Base-by-base conservation (phyloP, 2,113 vertebrate genomes). In the Engraulis encrasicolus region DNA sequence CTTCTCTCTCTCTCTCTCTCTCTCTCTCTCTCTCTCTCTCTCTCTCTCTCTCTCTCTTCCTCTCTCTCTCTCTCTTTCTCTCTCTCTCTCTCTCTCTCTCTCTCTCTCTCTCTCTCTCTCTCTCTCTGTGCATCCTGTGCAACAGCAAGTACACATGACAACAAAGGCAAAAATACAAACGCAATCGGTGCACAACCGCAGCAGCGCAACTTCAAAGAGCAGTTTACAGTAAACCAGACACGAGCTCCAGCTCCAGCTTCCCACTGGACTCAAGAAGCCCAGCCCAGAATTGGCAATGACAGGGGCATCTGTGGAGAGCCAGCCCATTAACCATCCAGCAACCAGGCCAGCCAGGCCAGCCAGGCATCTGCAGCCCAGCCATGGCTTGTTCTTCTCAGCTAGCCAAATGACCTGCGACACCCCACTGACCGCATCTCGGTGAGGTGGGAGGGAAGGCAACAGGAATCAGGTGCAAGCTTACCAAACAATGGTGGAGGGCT, bases 221-320 rank as follows among this genome's bases (percentile, higher is more conserved):
- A n/a, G 58, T 66, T 66, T 31, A 66, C 58, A 66, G 58, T 66
- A 66, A 66, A 31, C 58, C 23, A 66, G 58, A 66, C n/a, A 23
- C 27, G 58, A 66, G n/a, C 27, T n/a, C n/a, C n/a, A n/a, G 23
- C 58, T 9, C 23, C 23, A 31, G 58, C 12, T 66, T 66, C 31
- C 58, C 58, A 12, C 58, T 66, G 58, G 9, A 9, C 58, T 66
- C 58, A 66, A 66, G 11, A 0, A 23, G 9, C 27, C 6, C 27
- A 66, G n/a, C n/a, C 31, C 11, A n/a, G n/a, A n/a, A 66, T 66
- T 66, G 23, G 58, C 27, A 0, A 66, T 15, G 58, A 66, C 58
- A 66, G 23, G n/a, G n/a, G 31, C 58, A 27, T 66, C 58, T 23
- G 58, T 66, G 2, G 58, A 27, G 27, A 11, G 58, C 58, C 23